Percentiles rank a stretch among this genome's conserved stretches.
These are phyloP conservation scores for Paguma larvata DNA, from an alignment of 2,797 vertebrate species.

Conservation along the genomic window DNA sequence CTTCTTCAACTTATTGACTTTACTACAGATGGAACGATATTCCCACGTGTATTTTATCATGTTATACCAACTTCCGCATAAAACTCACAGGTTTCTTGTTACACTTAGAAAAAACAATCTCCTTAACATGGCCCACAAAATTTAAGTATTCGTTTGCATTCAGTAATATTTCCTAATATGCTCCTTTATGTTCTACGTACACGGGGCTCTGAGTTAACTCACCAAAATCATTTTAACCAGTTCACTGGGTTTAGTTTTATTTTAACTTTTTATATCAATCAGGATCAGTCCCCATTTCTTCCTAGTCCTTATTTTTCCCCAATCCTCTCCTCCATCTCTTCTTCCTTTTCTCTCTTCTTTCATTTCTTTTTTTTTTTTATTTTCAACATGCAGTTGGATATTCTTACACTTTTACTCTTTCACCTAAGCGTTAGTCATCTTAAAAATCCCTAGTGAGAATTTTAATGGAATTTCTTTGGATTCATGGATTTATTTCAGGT, in stretches of 20 bases:
- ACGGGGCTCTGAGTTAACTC: neutral
- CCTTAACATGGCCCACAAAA: neutral
- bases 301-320: neutral
- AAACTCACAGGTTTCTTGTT: neutral
- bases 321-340: neutral
- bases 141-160: neutral
- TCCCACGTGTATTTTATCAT: neutral
- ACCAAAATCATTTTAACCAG: neutral
- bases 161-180: neutral
- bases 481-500: neutral
- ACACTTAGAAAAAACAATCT: neutral
- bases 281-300: neutral
- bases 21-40: neutral
- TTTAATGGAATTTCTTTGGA: neutral
- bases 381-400: neutral
- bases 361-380: neutral
- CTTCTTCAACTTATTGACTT: neutral
- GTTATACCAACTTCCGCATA: neutral
- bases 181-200: neutral
- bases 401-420: neutral
- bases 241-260: neutral
- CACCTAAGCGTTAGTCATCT: neutral
- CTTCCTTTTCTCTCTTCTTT: neutral
- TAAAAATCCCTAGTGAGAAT: neutral
- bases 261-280: neutral